Evolutionary conservation across 2,113 vertebrate species (phyloP).

Genomic region (Myiopsitta monachus): DNA sequence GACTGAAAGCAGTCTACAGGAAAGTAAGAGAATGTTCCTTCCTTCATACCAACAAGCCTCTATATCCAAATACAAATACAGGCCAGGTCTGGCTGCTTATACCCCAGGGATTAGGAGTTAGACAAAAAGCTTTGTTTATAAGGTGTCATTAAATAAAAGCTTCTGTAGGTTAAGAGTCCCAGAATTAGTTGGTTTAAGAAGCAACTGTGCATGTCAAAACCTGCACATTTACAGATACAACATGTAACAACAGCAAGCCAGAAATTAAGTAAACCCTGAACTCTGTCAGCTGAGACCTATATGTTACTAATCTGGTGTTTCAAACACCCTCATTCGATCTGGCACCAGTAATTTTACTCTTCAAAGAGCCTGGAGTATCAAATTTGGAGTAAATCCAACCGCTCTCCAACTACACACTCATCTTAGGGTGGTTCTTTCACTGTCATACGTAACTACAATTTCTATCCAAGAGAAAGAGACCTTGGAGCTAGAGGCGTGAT

Average conservation of each 20-base stretch:
- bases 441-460: background rate
- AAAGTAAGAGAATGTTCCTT: background rate
- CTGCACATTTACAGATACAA: background rate
- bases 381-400: background rate
- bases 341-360: background rate
- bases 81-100: background rate
- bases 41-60: background rate
- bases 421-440: background rate
- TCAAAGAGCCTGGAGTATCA: background rate
- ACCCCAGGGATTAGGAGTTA: background rate
- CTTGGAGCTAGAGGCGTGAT: background rate
- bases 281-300: background rate
- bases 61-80: background rate
- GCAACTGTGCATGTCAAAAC: background rate
- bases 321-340: background rate
- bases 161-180: background rate
- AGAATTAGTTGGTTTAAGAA: background rate
- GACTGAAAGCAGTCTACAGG: background rate
- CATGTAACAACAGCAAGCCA: background rate
- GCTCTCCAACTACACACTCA: background rate
- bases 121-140: background rate
- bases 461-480: background rate
- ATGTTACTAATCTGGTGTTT: background rate
- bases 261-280: background rate
- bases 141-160: background rate